Conservation (phyloP, 2,797 vertebrate species). For the Pantherophis vulpinus region DNA sequence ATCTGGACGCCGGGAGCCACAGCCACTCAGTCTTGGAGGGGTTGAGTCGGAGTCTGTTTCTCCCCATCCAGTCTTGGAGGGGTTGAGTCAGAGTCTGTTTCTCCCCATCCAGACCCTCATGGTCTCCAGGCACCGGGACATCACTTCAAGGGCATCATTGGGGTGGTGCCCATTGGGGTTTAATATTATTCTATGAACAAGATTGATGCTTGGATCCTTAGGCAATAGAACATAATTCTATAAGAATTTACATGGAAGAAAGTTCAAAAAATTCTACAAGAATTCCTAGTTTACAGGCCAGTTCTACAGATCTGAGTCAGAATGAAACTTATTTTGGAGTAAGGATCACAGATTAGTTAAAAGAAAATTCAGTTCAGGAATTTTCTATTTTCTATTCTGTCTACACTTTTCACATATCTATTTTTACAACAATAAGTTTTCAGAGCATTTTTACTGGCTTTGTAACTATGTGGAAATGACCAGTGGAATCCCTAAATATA, state of each 20-base stretch:
- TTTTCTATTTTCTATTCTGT: not conserved
- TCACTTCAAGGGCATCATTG: no score
- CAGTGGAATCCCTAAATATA: not conserved
- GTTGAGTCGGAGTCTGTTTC: no score
- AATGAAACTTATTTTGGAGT: not conserved
- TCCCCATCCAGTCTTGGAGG: no score
- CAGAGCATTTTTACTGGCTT: not conserved
- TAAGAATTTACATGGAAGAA: not conserved
- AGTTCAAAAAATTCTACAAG: not conserved
- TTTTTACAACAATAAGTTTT: fast-evolving
- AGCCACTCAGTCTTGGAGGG: no score
- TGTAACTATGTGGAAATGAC: not conserved
- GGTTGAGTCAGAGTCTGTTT: no score
- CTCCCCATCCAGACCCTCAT: no score
- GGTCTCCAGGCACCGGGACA: no score
- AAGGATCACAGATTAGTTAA: not conserved
- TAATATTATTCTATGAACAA: conserved; percentile 3
- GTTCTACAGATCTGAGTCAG: not conserved
- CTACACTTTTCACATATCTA: not conserved
- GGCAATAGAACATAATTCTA: not conserved
- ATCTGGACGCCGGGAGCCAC: no score
- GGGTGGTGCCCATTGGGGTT: not conserved
- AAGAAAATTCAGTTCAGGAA: conserved; percentile 2
- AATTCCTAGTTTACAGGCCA: not conserved
- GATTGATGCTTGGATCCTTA: not conserved